Evolutionary conservation across 2,888 invertebrate genomes (phyloP).

Genomic region (Nymphalis polychloros): DNA sequence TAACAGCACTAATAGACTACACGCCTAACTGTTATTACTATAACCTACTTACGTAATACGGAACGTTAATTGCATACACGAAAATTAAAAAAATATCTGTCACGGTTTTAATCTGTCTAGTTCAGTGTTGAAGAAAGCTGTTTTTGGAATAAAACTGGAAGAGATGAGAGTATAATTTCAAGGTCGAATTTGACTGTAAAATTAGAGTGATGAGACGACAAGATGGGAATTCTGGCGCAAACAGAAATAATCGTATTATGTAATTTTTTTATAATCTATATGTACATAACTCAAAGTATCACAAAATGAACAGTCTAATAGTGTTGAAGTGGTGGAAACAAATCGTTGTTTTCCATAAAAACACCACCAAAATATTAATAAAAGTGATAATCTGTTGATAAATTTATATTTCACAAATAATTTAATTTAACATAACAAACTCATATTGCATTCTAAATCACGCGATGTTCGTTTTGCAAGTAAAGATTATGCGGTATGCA

Average conservation of each 20-base stretch:
- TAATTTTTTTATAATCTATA: no score
- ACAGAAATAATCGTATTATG: no score
- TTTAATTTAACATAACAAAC: conserved; percentile 6
- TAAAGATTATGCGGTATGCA: background rate
- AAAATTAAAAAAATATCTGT: background rate
- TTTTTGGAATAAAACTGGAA: no score
- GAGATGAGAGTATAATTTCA: no score
- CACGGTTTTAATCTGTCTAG: background rate
- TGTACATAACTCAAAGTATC: no score
- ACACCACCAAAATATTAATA: background rate
- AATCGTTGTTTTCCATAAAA: background rate
- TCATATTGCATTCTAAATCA: conserved; percentile 9
- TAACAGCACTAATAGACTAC: conserved; percentile 15
- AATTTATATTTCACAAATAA: conserved; percentile 9
- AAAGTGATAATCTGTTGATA: background rate
- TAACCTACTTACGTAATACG: conserved; percentile 24
- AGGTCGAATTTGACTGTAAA: no score
- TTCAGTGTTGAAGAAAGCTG: no score
- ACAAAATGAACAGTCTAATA: no score
- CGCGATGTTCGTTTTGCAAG: conserved; percentile 13
- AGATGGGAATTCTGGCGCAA: no score
- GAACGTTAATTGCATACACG: background rate
- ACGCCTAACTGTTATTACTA: conserved; percentile 16
- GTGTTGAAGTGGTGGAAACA: no score
- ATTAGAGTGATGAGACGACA: no score